Conservation (phyloP, 2,113 vertebrate species). For the Rousettus leschenaultii region DNA sequence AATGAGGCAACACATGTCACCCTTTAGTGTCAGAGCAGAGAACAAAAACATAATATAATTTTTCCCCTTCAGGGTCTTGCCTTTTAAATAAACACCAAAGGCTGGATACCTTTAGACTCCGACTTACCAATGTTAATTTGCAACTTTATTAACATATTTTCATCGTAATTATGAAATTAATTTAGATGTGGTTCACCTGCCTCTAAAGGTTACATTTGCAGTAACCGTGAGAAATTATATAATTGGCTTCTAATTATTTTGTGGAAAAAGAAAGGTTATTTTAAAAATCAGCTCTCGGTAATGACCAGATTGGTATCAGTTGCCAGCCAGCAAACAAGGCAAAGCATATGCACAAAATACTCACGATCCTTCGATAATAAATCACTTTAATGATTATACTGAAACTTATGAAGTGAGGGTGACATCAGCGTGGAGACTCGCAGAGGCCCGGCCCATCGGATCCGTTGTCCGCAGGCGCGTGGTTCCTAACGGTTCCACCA, state of each 20-base stretch:
- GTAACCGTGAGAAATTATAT: not conserved
- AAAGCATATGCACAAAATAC: slow-evolving; percentile 78
- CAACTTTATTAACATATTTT: slow-evolving; percentile 18
- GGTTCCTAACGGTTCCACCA: slow-evolving; percentile 36
- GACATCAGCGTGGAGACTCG: slow-evolving; percentile 76
- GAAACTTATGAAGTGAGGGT: slow-evolving; percentile 77
- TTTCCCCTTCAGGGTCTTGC: not conserved
- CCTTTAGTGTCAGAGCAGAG: not conserved
- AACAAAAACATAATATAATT: not conserved
- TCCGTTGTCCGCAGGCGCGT: slow-evolving; percentile 64
- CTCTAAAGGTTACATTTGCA: slow-evolving; percentile 35
- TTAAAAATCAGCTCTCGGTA: slow-evolving; percentile 73
- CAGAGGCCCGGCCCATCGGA: slow-evolving; percentile 65
- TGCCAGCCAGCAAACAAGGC: slow-evolving; percentile 80
- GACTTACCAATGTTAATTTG: slow-evolving; percentile 22
- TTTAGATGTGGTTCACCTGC: slow-evolving; percentile 9
- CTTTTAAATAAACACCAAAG: slow-evolving; percentile 5
- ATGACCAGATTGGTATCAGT: slow-evolving; percentile 62
- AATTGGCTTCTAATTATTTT: slow-evolving; percentile 46
- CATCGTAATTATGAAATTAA: not conserved
- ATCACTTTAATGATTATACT: slow-evolving; percentile 79
- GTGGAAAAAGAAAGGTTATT: slow-evolving; percentile 60
- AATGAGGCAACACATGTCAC: not conserved
- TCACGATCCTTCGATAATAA: slow-evolving; percentile 78
- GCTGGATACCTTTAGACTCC: not conserved